phyloP scores from a whole-genome alignment of 2,888 invertebrate genomes.

The Spialia ferax region DNA sequence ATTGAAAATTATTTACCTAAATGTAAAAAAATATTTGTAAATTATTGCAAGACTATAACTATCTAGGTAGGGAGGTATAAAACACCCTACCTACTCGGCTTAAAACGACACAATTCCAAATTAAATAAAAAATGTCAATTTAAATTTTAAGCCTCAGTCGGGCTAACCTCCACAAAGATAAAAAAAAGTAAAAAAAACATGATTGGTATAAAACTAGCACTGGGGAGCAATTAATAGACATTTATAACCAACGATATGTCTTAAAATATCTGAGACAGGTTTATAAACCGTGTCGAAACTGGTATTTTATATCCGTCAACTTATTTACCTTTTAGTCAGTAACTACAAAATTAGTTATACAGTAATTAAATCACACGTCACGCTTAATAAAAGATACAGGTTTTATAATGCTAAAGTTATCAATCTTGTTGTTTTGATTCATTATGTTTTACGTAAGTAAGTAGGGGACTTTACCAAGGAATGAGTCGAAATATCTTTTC shows the following conservation, averaged over 20 bases:
- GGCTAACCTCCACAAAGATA: conserved; percentile 70
- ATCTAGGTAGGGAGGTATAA: no score
- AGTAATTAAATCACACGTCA: conserved; percentile 26
- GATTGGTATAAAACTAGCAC: conserved; percentile 47
- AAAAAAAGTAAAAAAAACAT: conserved; percentile 55
- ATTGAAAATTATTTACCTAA: no score
- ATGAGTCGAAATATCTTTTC: neutral
- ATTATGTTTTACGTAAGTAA: conserved; percentile 5
- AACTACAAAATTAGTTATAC: conserved; percentile 9
- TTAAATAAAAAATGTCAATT: conserved; percentile 48
- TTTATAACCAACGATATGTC: conserved; percentile 29
- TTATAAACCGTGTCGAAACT: conserved; percentile 22
- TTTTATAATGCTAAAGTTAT: conserved; percentile 6
- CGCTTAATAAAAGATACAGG: conserved; percentile 5
- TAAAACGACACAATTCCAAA: neutral
- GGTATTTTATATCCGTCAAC: conserved; percentile 32
- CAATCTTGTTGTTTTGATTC: neutral
- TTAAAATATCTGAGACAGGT: conserved; percentile 32
- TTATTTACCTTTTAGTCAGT: conserved; percentile 19
- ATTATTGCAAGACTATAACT: no score
- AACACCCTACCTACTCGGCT: neutral
- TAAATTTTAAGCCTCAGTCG: no score
- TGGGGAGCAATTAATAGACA: conserved; percentile 46
- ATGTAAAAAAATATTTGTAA: no score
- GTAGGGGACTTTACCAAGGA: neutral